These are phyloP conservation scores for Diceros bicornis DNA, from an alignment of 2,797 vertebrate genomes.

Conservation along the genomic window DNA sequence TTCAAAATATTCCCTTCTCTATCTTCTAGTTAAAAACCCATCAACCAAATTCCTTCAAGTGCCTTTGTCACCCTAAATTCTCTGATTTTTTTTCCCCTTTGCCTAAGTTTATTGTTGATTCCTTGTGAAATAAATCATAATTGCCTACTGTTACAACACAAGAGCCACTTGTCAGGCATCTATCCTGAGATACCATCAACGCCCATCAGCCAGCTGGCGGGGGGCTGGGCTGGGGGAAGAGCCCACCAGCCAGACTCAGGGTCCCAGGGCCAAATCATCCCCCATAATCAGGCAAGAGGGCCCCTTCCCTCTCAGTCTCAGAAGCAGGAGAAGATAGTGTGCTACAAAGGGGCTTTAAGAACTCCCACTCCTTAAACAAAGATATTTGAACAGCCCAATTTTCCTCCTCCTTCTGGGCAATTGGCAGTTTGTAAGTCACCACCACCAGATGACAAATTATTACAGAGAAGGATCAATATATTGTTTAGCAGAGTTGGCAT, in stretches of 20 bases:
- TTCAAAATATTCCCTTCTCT: not conserved
- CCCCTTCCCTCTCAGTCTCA: not conserved
- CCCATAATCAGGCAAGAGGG: not conserved
- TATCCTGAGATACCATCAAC: not conserved
- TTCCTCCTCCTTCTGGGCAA: constrained; percentile 62
- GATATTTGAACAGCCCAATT: constrained; percentile 79
- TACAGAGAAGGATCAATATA: constrained; percentile 69
- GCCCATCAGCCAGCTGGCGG: constrained; percentile 65
- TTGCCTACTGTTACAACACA: constrained; percentile 72
- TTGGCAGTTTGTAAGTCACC: constrained; percentile 74
- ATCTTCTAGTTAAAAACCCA: constrained; percentile 46
- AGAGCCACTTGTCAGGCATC: constrained; percentile 65
- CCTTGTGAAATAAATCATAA: constrained; percentile 74
- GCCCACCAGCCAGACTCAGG: constrained; percentile 4
- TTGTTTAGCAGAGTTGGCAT: constrained; percentile 57
- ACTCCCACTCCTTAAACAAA: constrained; percentile 79
- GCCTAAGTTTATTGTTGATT: constrained; percentile 70
- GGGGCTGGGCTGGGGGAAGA: not conserved
- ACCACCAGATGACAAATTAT: constrained; percentile 60
- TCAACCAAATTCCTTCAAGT: constrained; percentile 10
- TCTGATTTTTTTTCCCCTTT: not conserved
- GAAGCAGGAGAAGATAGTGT: constrained; percentile 22
- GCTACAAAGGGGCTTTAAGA: constrained; percentile 74
- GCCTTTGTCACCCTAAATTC: constrained; percentile 22
- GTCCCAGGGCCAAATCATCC: not conserved